Evolutionary conservation across 2,113 vertebrate genomes (phyloP).

Genomic region (Pundamilia nyererei): DNA sequence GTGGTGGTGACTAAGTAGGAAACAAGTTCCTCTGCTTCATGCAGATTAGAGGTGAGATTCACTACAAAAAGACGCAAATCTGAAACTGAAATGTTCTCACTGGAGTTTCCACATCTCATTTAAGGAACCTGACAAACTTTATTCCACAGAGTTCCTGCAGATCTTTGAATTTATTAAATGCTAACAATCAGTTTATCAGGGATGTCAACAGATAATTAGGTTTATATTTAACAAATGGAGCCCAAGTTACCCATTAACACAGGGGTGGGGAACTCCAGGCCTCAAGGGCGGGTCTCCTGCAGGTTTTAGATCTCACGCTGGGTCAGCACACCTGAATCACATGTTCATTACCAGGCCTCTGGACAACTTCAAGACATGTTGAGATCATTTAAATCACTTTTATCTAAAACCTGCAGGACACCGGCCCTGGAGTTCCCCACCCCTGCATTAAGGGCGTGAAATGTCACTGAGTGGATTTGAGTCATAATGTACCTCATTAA

Average conservation of each 20-base stretch:
- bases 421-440: fast-evolving
- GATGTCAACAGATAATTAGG: neutral
- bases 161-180: neutral
- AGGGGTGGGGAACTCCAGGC: neutral
- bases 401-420: neutral
- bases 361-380: neutral
- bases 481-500: fast-evolving
- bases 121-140: neutral
- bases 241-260: neutral
- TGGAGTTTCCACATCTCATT: neutral
- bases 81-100: neutral
- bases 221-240: neutral
- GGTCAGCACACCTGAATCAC: neutral
- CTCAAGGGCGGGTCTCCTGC: fast-evolving
- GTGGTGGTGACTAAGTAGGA: neutral
- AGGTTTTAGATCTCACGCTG: neutral
- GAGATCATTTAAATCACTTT: neutral
- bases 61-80: neutral
- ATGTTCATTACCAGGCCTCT: neutral
- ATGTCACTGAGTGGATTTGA: neutral
- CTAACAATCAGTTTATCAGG: neutral
- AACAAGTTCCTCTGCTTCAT: neutral
- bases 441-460: fast-evolving
- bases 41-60: neutral
- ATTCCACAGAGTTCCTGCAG: neutral